These are phyloP conservation scores for Megastigmus dorsalis DNA, from an alignment of 2,888 invertebrate species.

Conservation along the genomic window DNA sequence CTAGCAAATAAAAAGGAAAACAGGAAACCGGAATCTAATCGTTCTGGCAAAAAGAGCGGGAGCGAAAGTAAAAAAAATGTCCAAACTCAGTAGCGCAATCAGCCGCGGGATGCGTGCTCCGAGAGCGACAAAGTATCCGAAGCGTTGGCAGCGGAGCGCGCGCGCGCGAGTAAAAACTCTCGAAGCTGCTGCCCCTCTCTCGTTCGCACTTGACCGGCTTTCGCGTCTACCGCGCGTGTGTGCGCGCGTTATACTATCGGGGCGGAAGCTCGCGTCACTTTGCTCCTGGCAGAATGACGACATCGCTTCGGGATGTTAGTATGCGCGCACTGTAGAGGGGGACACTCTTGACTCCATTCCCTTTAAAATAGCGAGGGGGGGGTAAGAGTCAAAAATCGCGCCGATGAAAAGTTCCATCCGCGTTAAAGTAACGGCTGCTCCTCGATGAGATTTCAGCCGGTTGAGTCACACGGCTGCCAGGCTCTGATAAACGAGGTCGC, in stretches of 20 bases:
- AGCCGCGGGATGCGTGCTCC: neutral
- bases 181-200: neutral
- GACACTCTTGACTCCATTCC: too few relatives aligned
- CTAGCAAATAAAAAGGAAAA: neutral
- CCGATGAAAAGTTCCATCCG: too few relatives aligned
- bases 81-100: neutral
- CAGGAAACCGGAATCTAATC: neutral
- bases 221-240: neutral
- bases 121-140: neutral
- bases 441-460: too few relatives aligned
- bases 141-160: conserved; percentile 7
- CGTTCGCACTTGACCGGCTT: conserved; percentile 47
- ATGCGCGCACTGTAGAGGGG: too few relatives aligned
- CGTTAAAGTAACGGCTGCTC: too few relatives aligned
- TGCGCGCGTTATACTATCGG: neutral
- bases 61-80: neutral
- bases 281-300: too few relatives aligned
- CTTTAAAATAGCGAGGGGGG: too few relatives aligned
- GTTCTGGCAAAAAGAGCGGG: neutral
- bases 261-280: neutral
- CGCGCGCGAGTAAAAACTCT: conserved; percentile 11
- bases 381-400: too few relatives aligned
- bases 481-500: too few relatives aligned
- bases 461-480: too few relatives aligned
- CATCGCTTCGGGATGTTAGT: too few relatives aligned